Conservation (phyloP, 2,113 vertebrate genomes). For the Pelvicachromis taeniatus region DNA sequence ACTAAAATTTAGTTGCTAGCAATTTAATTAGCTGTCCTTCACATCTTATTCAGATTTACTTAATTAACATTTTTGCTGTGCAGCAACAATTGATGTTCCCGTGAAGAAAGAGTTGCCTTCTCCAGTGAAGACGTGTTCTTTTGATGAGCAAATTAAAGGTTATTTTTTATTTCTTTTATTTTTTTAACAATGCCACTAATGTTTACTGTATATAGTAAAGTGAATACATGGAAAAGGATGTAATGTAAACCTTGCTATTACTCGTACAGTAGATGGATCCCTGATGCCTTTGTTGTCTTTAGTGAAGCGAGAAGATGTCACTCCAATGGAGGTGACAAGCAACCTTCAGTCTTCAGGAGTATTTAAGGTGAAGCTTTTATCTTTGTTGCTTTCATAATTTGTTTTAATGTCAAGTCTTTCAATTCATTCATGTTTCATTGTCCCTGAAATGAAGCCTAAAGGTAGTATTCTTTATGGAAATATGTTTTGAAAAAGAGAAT, state of each 20-base stretch:
- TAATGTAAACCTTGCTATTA: not conserved
- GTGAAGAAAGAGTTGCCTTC: constrained; percentile 92
- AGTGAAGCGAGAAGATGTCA: constrained; percentile 92
- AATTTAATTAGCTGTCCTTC: not conserved
- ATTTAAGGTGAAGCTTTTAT: constrained; percentile 76
- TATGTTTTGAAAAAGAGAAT: not conserved
- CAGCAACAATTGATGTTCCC: constrained; percentile 78
- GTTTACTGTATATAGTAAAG: not conserved
- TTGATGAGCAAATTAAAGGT: constrained; percentile 95
- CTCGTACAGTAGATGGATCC: constrained; percentile 78
- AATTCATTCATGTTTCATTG: not conserved
- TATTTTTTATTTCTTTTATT: not conserved
- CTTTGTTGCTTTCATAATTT: not conserved
- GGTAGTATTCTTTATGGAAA: not conserved
- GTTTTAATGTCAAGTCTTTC: not conserved
- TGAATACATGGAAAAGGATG: not conserved
- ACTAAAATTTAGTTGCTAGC: not conserved
- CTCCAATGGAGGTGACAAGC: constrained; percentile 93
- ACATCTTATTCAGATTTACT: not conserved
- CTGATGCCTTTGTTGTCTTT: constrained; percentile 85
- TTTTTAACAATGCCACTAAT: not conserved
- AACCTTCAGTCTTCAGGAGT: constrained; percentile 78
- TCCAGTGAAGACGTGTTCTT: constrained; percentile 88
- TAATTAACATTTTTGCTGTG: not conserved
- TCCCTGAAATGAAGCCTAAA: not conserved